These are phyloP conservation scores for Agrochola macilenta DNA, from an alignment of 2,888 invertebrate species.

Conservation along the genomic window DNA sequence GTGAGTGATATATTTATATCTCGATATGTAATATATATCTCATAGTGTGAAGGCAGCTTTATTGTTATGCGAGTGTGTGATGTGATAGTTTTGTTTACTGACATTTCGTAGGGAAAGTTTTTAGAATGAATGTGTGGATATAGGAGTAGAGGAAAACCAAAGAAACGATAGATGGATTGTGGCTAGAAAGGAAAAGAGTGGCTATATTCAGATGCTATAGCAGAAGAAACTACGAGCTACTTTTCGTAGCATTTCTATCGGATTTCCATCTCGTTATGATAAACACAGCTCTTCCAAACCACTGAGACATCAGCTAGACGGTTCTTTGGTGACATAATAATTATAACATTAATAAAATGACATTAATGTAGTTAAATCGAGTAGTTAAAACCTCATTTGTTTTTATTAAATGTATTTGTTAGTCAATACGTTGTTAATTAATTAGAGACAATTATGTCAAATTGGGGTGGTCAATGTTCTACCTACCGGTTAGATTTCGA, in stretches of 20 bases:
- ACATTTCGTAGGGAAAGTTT: not conserved
- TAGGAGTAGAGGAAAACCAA: not conserved
- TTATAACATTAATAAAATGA: slow-evolving; percentile 6
- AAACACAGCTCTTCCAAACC: not conserved
- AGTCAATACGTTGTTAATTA: slow-evolving; percentile 14
- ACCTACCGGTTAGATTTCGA: not conserved
- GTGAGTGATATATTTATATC: no score
- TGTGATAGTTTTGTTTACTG: not conserved
- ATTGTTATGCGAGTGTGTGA: not conserved
- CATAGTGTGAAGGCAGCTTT: no score
- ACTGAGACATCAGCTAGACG: not conserved
- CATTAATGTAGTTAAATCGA: slow-evolving; percentile 30
- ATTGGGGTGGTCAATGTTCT: slow-evolving; percentile 18
- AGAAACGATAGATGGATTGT: not conserved
- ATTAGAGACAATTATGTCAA: slow-evolving; percentile 10
- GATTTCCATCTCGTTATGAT: not conserved
- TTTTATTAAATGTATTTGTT: slow-evolving; percentile 17
- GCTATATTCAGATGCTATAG: not conserved
- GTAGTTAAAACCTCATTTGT: slow-evolving; percentile 40
- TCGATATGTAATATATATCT: no score
- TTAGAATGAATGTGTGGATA: not conserved
- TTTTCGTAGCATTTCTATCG: not conserved
- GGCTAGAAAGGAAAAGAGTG: not conserved
- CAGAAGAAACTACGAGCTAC: not conserved
- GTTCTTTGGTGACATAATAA: slow-evolving; percentile 12